Base-by-base conservation (phyloP, 64 coral and sea anemone species). In the Acropora tenuis region DNA sequence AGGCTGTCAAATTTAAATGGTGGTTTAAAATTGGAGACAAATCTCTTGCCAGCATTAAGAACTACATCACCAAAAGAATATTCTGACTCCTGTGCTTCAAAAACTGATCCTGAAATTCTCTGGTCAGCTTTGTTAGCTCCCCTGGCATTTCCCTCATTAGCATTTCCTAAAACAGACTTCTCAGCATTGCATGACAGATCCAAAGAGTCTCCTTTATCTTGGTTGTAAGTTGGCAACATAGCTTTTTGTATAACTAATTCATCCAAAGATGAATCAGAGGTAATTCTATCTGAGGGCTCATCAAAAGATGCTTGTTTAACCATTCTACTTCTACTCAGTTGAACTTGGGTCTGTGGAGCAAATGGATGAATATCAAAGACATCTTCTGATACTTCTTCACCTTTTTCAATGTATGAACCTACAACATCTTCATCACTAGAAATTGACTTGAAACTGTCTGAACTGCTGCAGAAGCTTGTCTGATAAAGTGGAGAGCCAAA, bases 21-120 rank as follows among this genome's bases (percentile, higher is more conserved):
- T 48, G 90, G 89, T 18, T 87, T 94, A 68, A 97, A 91, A 46
- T 82, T 80, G 3, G 95, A 96, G 41, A 97, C 87, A 78, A 97
- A 76, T 67, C 94, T 97, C 76, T 84, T 91, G 30, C 92, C 89
- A 20, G 95, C 95, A 63, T 47, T 83, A 45, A 87, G 73, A 50
- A 97, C 16, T 12, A 83, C 84, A 18, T 97, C 95, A 82, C 95
- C 73, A 19, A 97, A 59, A 20, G 88, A 96, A 8, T 71, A 88
- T 43, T 88, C 72, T 88, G 86, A 50, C 8, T 20, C 49, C 1
- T 76, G 18, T 76, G 48, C 30, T 43, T 50, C 71, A 78, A 88
- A 88, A 47, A 71, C 86, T 8, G 45, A 1, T 15, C 2, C 55
- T n/a, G 71, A 69, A 48, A 6, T 63, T 69, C 67, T 84, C 6